phyloP scores from a whole-genome alignment of 2,888 invertebrate genomes.

The Celastrina argiolus region DNA sequence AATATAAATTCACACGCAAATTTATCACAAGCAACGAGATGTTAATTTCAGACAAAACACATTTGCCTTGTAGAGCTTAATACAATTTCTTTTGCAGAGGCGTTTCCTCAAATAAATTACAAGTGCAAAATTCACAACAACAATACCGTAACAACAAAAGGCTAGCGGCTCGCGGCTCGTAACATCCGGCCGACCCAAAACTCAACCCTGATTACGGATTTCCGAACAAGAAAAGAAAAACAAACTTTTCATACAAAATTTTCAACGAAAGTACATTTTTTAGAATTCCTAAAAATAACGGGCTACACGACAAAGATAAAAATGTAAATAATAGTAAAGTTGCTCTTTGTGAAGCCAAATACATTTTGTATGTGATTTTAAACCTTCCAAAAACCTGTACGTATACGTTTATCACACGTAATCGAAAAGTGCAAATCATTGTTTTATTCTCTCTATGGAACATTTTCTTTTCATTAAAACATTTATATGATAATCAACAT shows the following conservation, averaged over 20 bases:
- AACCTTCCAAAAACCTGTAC: background rate
- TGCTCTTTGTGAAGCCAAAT: background rate
- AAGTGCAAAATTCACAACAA: constrained; percentile 78
- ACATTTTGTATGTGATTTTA: background rate
- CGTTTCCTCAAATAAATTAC: constrained; percentile 78
- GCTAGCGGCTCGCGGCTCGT: constrained; percentile 72
- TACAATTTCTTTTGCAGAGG: constrained; percentile 75
- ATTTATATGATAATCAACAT: constrained; percentile 65
- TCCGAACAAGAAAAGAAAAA: constrained; percentile 73
- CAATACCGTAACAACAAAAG: constrained; percentile 76
- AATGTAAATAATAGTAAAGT: constrained; percentile 1
- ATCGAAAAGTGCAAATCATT: constrained; percentile 32
- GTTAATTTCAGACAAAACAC: constrained; percentile 70
- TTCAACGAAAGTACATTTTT: background rate
- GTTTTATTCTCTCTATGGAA: constrained; percentile 52
- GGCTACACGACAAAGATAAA: background rate
- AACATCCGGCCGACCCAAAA: constrained; percentile 77
- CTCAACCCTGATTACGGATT: constrained; percentile 77
- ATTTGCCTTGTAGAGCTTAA: constrained; percentile 73
- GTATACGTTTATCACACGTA: background rate
- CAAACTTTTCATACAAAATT: constrained; percentile 30
- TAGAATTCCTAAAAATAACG: background rate
- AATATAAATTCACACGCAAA: background rate
- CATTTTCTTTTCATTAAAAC: constrained; percentile 51
- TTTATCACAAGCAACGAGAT: constrained; percentile 43